These are phyloP conservation scores for Allacma fusca DNA, from an alignment of 2,888 invertebrate genomes.

Conservation along the genomic window DNA sequence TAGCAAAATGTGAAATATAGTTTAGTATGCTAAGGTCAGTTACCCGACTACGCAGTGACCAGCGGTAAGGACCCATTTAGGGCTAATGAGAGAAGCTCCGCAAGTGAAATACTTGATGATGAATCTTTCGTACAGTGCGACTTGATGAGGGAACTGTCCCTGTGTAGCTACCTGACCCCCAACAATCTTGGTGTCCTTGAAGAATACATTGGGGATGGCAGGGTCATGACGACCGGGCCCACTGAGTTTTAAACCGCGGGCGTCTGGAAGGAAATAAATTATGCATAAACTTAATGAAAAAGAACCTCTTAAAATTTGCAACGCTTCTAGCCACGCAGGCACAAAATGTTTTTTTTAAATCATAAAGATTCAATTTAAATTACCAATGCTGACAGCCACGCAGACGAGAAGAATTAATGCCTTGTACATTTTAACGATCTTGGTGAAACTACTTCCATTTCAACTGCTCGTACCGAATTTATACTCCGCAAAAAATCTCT, in stretches of 20 bases:
- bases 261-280: slow-evolving; percentile 4
- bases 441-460: not conserved
- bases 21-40: not conserved
- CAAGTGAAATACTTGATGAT: not conserved
- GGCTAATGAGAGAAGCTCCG: slow-evolving; percentile 24
- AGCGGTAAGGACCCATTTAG: not conserved
- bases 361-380: not conserved
- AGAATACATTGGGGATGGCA: not conserved
- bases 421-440: slow-evolving; percentile 22
- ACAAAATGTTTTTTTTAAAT: too few species aligned
- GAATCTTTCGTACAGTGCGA: slow-evolving; percentile 12
- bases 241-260: not conserved
- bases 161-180: slow-evolving; percentile 17
- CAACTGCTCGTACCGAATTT: not conserved
- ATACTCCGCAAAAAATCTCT: not conserved
- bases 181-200: slow-evolving; percentile 14
- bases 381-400: slow-evolving; percentile 29
- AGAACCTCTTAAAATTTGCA: too few species aligned
- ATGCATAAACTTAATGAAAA: not conserved
- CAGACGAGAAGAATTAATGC: not conserved
- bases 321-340: too few species aligned
- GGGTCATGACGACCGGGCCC: not conserved
- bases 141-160: slow-evolving; percentile 24
- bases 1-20: too few species aligned
- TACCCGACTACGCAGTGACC: slow-evolving; percentile 27